Evolutionary conservation across 2,113 vertebrate species (phyloP).

Genomic region (Nothocercus julius): DNA sequence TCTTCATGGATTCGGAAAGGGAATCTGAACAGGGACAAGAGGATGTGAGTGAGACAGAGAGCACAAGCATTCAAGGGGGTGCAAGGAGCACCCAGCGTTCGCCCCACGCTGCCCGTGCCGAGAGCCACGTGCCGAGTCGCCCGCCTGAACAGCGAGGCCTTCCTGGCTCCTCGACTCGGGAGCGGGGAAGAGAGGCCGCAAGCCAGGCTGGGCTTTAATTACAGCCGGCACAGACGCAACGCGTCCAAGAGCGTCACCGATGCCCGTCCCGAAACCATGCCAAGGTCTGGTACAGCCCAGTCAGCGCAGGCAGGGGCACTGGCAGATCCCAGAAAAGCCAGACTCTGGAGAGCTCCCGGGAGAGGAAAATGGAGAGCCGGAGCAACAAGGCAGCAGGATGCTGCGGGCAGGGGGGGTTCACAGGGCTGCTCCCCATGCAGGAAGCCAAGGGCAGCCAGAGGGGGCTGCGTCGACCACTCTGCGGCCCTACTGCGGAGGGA

Average conservation of each 20-base stretch:
- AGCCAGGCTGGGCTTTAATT: accelerated
- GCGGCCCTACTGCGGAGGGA: not conserved
- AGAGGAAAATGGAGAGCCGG: accelerated
- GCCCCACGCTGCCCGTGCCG: accelerated
- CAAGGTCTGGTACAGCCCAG: not conserved
- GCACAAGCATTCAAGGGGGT: accelerated
- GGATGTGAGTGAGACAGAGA: too few relatives aligned
- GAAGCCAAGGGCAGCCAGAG: accelerated
- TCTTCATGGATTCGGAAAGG: slow-evolving; percentile 91
- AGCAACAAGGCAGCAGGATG: accelerated
- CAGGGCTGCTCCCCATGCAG: accelerated
- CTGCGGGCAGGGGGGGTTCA: accelerated
- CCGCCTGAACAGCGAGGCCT: not conserved
- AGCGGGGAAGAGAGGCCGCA: not conserved
- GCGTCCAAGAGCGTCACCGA: accelerated
- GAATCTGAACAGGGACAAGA: slow-evolving; percentile 76
- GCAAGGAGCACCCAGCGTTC: accelerated
- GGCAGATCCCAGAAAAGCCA: not conserved
- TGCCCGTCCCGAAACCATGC: accelerated
- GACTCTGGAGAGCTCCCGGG: not conserved
- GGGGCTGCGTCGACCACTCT: too few relatives aligned
- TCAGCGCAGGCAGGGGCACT: accelerated
- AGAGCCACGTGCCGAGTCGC: not conserved
- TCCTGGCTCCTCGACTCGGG: accelerated
- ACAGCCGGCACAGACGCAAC: accelerated